Evolutionary conservation across 1,140 invertebrate species (phyloP), one percentile per base, ranked within the genome.

Genomic region (Wiebesia pumilae): DNA sequence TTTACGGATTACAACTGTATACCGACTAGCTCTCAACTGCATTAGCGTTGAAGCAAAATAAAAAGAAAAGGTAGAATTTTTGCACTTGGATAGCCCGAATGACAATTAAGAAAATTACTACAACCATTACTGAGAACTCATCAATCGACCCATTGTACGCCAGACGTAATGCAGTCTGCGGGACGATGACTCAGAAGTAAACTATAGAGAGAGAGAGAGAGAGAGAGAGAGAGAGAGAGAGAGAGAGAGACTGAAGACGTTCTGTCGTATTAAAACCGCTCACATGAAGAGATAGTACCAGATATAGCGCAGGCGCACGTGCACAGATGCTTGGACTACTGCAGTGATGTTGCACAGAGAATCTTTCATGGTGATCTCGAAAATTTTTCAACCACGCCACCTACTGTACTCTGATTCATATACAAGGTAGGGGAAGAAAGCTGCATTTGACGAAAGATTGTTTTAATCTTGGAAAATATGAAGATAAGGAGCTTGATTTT

Each of bases 111-210:
- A 21, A 84, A 84, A 78, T 78, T 78, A 78, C 30, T 43, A 10
- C 54, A 38, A 40, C 35, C n/a, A 47, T 84, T 84, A 78, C 83
- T 47, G 51, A n/a, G 73, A 78, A 84, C 75, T 84, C 73, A 51
- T 84, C 83, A 84, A 84, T 84, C 73, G 73, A 78, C 33, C 38
- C 73, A 84, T 84, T 84, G 73, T 84, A 51, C 35, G 35, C 10
- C 7, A 62, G 7, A 38, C 58, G 33, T 62, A 47, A 67, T 84
- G 51, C 73, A 77, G 71, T 16, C 73, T 51, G 24, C 24, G 33
- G 0, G 54, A 40, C 43, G 83, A 78, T 84, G 83, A 67, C 24
- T 75, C 83, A 82, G 10, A 77, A 75, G 27, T 9, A 54, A 62
- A 62, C 35, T 62, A 51, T 24, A 35, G 40, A 84, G 69, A 65